Base-by-base conservation (phyloP, 2,888 invertebrate species). In the Parthenolecanium corni region DNA sequence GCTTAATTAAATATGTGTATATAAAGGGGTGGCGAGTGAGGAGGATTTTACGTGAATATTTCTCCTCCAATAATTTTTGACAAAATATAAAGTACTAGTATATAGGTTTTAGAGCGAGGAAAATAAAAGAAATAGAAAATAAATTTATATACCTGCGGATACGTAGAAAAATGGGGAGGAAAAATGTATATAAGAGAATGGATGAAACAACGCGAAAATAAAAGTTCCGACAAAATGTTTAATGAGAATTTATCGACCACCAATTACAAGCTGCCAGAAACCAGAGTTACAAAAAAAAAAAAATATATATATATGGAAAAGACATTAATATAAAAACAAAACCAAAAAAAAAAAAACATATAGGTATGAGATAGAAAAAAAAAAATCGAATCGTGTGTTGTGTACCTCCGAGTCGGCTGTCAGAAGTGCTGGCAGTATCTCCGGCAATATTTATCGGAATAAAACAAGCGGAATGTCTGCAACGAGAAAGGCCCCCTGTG, bases 401-500 rank as follows among this genome's bases (percentile, higher is more conserved):
- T 21, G 47, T 61, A 61, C 61, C 61, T 46, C 61, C 61, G 61
- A 61, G 61, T 61, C 61, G 61, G 61, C 61, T 61, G 61, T 61
- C 61, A 61, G 38, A 61, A 61, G 61, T 49, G 61, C 61, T 61
- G 49, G 49, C 49, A 61, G 51, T 61, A 61, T 61, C 61, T 47
- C 51, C 61, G 61, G 51, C 61, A 61, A 61, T 61, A 61, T 61
- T 61, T 61, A 61, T 61, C 61, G 51, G 61, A 61, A 49, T 61
- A 51, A 61, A 61, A 61, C 61, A 49, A 61, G 61, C 61, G 61
- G 61, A 61, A 61, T 61, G 61, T 61, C 61, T 61, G 61, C 61
- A 61, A 61, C 61, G 61, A 61, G 51, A 61, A 63, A 63, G 63
- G 53, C 42, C 54, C 63, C 63, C 63, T 63, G 63, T 53, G 38